Base-by-base conservation (phyloP, 1,140 invertebrate genomes). In the Thereuonema tuberculata region DNA sequence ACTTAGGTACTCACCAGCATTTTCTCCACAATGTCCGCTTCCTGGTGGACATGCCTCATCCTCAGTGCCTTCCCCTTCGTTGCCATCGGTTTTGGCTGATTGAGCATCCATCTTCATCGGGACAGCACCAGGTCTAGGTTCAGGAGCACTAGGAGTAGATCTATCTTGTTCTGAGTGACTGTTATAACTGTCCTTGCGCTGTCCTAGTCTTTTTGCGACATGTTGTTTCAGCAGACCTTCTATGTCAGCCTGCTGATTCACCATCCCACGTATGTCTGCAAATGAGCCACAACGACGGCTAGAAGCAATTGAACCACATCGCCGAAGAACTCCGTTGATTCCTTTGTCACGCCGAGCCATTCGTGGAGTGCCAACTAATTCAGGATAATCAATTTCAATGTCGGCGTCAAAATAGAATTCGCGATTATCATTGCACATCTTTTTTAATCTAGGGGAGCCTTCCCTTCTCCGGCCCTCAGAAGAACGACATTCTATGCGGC, bases 331-430 rank as follows among this genome's bases (percentile, higher is more conserved):
- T 12, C 24, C 21, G 24, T n/a, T 3, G 14, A 29, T 21, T 5
- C 25, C 3, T 9, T 26, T 27, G 23, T 55, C 53, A 12, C 21
- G 3, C 26, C 53, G 25, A 14, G 23, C 21, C 28, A 29, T 26
- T 55, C 53, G 53, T 9, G 53, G 53, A 12, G 53, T 28, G 14
- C 53, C 53, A 2, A 55, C 24, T 29, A 55, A 29, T 55, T 55
- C 53, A 26, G 53, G 53, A 23, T 55, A 55, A 29, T 55, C 53
- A 26, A 12, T 55, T 25, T 55, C 53, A 55, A 55, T 55, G 21
- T 55, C 53, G 12, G 53, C 53, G 27, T 55, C 53, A 55, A 55
- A 55, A 29, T 55, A 55, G 53, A 55, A 55, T 29, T 55, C 53
- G 5, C 27, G 25, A 29, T 55, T 55, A 29, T 55, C 53, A 29